Percentiles rank a stretch among this genome's conserved stretches.
These are phyloP conservation scores for Atopsyche davidsoni DNA, from an alignment of 1,140 invertebrate genomes.

Conservation along the genomic window DNA sequence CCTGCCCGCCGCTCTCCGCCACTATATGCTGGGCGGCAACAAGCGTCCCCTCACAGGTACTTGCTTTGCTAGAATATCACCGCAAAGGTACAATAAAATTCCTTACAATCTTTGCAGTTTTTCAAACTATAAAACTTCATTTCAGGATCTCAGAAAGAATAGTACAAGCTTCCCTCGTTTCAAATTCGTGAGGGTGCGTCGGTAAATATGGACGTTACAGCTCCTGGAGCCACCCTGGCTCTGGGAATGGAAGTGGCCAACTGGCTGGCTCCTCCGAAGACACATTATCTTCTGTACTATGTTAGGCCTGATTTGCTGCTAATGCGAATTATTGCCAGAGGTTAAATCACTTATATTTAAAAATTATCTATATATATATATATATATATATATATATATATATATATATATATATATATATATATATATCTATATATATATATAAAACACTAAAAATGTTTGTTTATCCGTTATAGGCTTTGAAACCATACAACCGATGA, in stretches of 20 bases:
- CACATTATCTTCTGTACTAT: constrained; percentile 85
- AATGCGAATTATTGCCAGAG: constrained; percentile 71
- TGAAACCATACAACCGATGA: no score
- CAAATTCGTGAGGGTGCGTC: constrained; percentile 87
- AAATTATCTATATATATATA: no score
- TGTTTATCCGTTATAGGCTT: no score
- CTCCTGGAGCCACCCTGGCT: constrained; percentile 90
- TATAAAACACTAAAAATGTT: no score
- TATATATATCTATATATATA: no score
- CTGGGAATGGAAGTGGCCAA: constrained; percentile 88
- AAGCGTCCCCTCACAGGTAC: constrained; percentile 66
- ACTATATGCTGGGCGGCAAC: constrained; percentile 93
- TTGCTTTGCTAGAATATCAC: constrained; percentile 2
- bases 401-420: no score
- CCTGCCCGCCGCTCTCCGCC: constrained; percentile 79
- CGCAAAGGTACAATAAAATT: no score
- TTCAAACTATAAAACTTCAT: constrained; percentile 3
- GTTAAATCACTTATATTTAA: constrained; percentile 39
- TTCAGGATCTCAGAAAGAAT: constrained; percentile 70
- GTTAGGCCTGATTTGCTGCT: constrained; percentile 91
- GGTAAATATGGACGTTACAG: constrained; percentile 90
- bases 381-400: no score
- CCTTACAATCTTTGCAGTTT: neutral
- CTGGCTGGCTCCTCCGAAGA: constrained; percentile 88
- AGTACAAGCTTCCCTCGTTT: constrained; percentile 75